Percentiles rank a stretch among this genome's conserved stretches.
Evolutionary conservation across 2,888 invertebrate genomes (phyloP).

Genomic region (Craniophora ligustri): DNA sequence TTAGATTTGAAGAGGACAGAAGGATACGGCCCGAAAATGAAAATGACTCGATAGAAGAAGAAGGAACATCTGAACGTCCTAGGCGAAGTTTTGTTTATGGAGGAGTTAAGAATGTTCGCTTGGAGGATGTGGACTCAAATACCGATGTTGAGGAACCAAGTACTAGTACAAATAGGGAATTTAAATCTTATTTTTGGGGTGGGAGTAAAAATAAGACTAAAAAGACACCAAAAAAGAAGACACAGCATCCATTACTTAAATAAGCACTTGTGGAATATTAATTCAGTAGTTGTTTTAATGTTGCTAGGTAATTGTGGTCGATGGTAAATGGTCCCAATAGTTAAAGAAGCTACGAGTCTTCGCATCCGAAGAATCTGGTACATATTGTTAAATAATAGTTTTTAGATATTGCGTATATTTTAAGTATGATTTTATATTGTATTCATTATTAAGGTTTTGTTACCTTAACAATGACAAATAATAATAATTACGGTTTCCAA

Average conservation of each 20-base stretch:
- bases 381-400: too few relatives aligned
- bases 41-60: conserved; percentile 35
- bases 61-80: conserved; percentile 1
- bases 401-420: too few relatives aligned
- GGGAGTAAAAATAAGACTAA: conserved; percentile 59
- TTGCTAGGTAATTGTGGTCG: too few relatives aligned
- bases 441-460: too few relatives aligned
- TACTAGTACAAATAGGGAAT: conserved; percentile 58
- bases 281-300: too few relatives aligned
- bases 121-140: conserved; percentile 43
- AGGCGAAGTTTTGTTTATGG: conserved; percentile 39
- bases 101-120: conserved; percentile 27
- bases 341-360: too few relatives aligned
- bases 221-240: conserved; percentile 62
- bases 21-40: conserved; percentile 53
- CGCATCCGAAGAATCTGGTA: too few relatives aligned
- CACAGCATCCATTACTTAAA: conserved; percentile 31
- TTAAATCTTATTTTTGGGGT: conserved; percentile 69
- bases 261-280: background rate
- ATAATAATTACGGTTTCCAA: too few relatives aligned
- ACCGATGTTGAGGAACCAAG: conserved; percentile 54
- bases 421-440: too few relatives aligned
- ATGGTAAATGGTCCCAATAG: too few relatives aligned
- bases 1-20: conserved; percentile 67
- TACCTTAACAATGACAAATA: too few relatives aligned